A percentile compares a stretch with the other conserved stretches of the same genome.
Evolutionary conservation across 2,113 vertebrate species (phyloP).

Genomic region (Salvelinus fontinalis): DNA sequence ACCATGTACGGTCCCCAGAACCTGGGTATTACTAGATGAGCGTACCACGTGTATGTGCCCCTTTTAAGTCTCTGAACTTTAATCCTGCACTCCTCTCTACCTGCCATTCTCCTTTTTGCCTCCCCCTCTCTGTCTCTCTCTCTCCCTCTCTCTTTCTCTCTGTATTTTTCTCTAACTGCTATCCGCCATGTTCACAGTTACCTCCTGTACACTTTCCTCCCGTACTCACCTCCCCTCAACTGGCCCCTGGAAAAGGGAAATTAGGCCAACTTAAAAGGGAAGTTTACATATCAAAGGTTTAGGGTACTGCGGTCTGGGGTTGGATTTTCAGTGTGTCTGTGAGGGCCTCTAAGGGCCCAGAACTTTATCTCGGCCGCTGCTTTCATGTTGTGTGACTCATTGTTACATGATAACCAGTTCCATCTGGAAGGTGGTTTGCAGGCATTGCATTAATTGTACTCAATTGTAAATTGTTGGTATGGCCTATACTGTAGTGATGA

Average conservation of each 20-base stretch:
- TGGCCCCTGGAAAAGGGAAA: not conserved
- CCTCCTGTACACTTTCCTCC: too few relatives aligned
- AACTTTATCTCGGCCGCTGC: not conserved
- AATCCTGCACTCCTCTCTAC: not conserved
- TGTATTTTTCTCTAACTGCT: constrained; percentile 1
- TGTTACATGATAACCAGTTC: not conserved
- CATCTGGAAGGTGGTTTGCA: not conserved
- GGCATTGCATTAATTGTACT: too few relatives aligned
- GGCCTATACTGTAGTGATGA: too few relatives aligned
- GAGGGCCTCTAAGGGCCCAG: not conserved
- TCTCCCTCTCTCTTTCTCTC: not conserved
- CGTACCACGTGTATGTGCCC: not conserved
- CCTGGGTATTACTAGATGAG: not conserved
- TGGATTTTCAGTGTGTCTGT: not conserved
- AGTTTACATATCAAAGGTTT: constrained; percentile 12
- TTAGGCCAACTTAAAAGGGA: not conserved
- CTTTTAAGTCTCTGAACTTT: too few relatives aligned
- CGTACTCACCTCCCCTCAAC: not conserved
- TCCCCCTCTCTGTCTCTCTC: not conserved
- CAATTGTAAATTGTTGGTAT: too few relatives aligned
- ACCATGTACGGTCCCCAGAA: not conserved
- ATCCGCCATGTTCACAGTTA: not conserved
- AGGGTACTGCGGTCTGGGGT: not conserved
- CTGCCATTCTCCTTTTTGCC: not conserved
- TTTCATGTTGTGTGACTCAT: constrained; percentile 5